A percentile compares a stretch with the other conserved stretches of the same genome.
These are phyloP conservation scores for Epizoanthus illoricatus DNA, from an alignment of 92 coral and sea anemone genomes.

Conservation along the genomic window DNA sequence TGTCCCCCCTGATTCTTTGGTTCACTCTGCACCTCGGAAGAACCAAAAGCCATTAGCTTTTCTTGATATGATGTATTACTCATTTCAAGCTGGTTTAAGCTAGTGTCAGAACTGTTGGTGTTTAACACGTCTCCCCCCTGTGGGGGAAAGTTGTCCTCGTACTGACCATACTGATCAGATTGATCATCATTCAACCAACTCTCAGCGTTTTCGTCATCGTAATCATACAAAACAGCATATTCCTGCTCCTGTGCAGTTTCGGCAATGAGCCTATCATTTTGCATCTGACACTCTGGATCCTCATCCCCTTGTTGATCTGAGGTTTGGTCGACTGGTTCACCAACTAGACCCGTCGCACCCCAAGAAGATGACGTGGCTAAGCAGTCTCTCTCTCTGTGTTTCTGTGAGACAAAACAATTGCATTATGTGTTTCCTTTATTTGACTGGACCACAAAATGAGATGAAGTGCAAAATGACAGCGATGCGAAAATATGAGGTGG, in stretches of 20 bases:
- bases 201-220: background rate
- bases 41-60: constrained; percentile 3
- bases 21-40: background rate
- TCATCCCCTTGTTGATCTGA: constrained; percentile 17
- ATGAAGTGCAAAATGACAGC: no score
- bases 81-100: background rate
- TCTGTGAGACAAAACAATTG: background rate
- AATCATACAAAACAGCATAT: background rate
- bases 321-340: background rate
- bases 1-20: background rate
- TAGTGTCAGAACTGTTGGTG: background rate
- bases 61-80: constrained; percentile 1
- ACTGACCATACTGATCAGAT: background rate
- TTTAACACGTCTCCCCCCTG: background rate
- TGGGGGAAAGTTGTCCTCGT: background rate
- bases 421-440: background rate
- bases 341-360: background rate
- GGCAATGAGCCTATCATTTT: constrained; percentile 19
- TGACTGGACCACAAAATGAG: no score
- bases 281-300: background rate
- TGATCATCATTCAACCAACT: background rate
- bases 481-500: no score
- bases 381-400: background rate
- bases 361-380: background rate
- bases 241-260: constrained; percentile 28